phyloP scores from a whole-genome alignment of 2,888 invertebrate species.

The Plemyria rubiginata region DNA sequence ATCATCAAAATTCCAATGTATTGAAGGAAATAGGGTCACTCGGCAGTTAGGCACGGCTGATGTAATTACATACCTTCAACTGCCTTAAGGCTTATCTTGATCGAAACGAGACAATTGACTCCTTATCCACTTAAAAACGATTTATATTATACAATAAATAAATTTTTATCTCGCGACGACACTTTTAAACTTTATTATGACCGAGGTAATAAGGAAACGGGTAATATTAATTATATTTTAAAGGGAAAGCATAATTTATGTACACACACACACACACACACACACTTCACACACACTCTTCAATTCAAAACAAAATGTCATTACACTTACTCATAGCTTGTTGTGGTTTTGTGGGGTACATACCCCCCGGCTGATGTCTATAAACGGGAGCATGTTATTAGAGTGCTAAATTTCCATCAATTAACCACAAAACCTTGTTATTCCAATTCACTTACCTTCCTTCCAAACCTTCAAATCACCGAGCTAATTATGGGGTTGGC shows the following conservation, averaged over 20 bases:
- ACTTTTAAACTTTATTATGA: not conserved
- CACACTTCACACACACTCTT: not conserved
- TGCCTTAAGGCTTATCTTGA: constrained; percentile 20
- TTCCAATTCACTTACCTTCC: constrained; percentile 23
- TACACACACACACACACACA: too few relatives aligned
- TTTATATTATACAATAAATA: constrained; percentile 15
- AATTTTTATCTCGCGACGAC: not conserved
- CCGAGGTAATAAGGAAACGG: not conserved
- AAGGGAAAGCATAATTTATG: not conserved
- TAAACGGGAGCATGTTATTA: constrained; percentile 1
- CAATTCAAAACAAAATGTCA: too few relatives aligned
- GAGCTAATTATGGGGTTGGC: constrained; percentile 1
- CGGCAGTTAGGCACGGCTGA: not conserved
- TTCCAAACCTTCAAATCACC: constrained; percentile 13
- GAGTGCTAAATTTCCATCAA: constrained; percentile 11
- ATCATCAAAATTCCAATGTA: constrained; percentile 16
- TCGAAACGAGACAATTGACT: constrained; percentile 9
- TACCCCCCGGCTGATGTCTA: not conserved
- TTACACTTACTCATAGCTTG: too few relatives aligned
- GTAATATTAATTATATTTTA: not conserved
- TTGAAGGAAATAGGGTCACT: constrained; percentile 9
- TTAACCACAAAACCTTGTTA: constrained; percentile 10
- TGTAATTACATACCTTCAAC: constrained; percentile 10
- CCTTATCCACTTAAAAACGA: constrained; percentile 18
- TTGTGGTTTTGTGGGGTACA: too few relatives aligned